Evolutionary conservation across 2,797 vertebrate species (phyloP).

Genomic region (Podarcis lilfordi): DNA sequence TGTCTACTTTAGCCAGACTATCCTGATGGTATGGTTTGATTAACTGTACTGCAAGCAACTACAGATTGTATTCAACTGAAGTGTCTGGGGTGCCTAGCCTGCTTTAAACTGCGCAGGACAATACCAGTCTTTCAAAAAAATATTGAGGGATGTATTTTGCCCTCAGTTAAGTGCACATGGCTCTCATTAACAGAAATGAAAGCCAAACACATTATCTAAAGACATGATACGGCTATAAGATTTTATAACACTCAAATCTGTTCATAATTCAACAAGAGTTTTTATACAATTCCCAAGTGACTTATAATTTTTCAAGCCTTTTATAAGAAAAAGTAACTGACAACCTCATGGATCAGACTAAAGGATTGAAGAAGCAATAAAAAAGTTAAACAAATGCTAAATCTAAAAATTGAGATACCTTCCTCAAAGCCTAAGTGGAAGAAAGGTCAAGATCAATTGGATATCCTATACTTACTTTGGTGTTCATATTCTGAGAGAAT

Average conservation of each 20-base stretch:
- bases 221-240: slow-evolving; percentile 60
- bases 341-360: slow-evolving; percentile 67
- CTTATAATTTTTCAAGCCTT: slow-evolving; percentile 66
- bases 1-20: slow-evolving; percentile 61
- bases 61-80: slow-evolving; percentile 34
- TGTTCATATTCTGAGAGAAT: slow-evolving; percentile 99
- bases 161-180: slow-evolving; percentile 14
- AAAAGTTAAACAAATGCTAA: slow-evolving; percentile 68
- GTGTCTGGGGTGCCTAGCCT: slow-evolving; percentile 58
- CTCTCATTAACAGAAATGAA: slow-evolving; percentile 42
- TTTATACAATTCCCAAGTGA: slow-evolving; percentile 43
- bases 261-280: slow-evolving; percentile 59
- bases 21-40: slow-evolving; percentile 51
- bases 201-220: slow-evolving; percentile 58
- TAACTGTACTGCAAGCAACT: slow-evolving; percentile 50
- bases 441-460: slow-evolving; percentile 76
- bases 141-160: slow-evolving; percentile 54
- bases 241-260: slow-evolving; percentile 63
- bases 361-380: slow-evolving; percentile 61
- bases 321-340: slow-evolving; percentile 53
- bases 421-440: slow-evolving; percentile 89
- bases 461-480: slow-evolving; percentile 89
- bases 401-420: slow-evolving; percentile 80
- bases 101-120: slow-evolving; percentile 46
- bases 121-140: slow-evolving; percentile 45